Evolutionary conservation across 2,888 invertebrate species (phyloP).

Genomic region (Tenthredo livida): DNA sequence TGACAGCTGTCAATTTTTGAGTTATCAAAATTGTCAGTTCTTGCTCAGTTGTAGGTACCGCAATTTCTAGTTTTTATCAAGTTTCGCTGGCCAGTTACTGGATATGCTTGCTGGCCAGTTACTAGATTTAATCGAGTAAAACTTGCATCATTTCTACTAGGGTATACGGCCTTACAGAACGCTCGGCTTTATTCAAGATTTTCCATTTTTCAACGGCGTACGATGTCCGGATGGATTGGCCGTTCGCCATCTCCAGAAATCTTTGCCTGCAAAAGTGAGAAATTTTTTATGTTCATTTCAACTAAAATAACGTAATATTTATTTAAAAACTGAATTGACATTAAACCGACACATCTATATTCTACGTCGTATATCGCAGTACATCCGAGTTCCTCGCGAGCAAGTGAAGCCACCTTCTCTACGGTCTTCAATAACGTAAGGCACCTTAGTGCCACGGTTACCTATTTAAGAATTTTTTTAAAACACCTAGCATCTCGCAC

Average conservation of each 20-base stretch:
- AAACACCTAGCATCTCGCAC: constrained; percentile 76
- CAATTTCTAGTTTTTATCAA: no score
- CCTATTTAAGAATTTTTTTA: constrained; percentile 93
- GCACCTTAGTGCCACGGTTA: constrained; percentile 89
- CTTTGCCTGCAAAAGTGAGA: constrained; percentile 82
- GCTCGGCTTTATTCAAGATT: constrained; percentile 41
- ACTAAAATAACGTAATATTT: neutral
- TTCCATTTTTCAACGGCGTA: constrained; percentile 71
- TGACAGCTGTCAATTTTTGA: no score
- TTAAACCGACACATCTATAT: constrained; percentile 91
- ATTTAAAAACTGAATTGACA: constrained; percentile 24
- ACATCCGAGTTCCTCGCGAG: constrained; percentile 92
- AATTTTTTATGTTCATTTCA: neutral
- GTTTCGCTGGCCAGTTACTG: no score
- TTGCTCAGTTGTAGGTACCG: no score
- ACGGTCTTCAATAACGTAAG: constrained; percentile 87
- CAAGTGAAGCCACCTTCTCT: constrained; percentile 91
- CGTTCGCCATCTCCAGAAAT: constrained; percentile 97
- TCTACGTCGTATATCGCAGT: constrained; percentile 87
- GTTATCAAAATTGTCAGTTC: no score
- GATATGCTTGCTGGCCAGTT: no score
- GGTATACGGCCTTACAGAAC: neutral
- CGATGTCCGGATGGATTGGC: constrained; percentile 94
- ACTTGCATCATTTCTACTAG: no score
- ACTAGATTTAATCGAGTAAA: no score